Evolutionary conservation across 2,113 vertebrate genomes (phyloP).

Genomic region (Apus apus): DNA sequence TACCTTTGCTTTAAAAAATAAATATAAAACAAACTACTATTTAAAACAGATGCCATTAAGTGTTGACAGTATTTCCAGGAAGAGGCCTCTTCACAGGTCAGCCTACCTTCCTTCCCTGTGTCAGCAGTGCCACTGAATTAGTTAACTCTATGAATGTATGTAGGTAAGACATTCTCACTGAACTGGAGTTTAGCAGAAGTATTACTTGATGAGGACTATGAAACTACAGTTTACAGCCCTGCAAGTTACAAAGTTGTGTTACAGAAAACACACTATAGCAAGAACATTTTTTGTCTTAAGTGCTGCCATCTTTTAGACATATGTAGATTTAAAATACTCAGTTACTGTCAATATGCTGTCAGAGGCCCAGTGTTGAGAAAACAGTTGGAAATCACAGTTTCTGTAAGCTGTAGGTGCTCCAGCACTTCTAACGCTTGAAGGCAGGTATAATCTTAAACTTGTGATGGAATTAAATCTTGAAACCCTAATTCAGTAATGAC

Average conservation of each 20-base stretch:
- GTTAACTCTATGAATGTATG: neutral
- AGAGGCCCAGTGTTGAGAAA: neutral
- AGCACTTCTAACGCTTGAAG: neutral
- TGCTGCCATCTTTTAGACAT: neutral
- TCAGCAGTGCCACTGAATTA: neutral
- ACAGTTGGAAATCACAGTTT: neutral
- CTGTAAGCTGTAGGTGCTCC: neutral
- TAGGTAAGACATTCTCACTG: neutral
- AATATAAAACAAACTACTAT: neutral
- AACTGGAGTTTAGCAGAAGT: neutral
- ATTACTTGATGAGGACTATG: neutral
- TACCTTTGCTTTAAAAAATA: neutral
- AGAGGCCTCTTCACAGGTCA: neutral
- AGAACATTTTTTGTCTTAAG: neutral
- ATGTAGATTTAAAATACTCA: neutral
- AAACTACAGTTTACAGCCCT: neutral
- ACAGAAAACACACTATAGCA: neutral
- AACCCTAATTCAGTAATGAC: neutral
- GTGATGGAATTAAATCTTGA: neutral
- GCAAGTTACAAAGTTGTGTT: neutral
- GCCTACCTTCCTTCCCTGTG: neutral
- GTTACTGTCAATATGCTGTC: neutral
- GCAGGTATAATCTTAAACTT: neutral
- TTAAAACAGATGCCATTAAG: neutral
- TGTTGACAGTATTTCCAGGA: neutral